A percentile compares a stretch with the other conserved stretches of the same genome.
Conservation (phyloP, 2,888 invertebrate genomes). For the Sesia apiformis region DNA sequence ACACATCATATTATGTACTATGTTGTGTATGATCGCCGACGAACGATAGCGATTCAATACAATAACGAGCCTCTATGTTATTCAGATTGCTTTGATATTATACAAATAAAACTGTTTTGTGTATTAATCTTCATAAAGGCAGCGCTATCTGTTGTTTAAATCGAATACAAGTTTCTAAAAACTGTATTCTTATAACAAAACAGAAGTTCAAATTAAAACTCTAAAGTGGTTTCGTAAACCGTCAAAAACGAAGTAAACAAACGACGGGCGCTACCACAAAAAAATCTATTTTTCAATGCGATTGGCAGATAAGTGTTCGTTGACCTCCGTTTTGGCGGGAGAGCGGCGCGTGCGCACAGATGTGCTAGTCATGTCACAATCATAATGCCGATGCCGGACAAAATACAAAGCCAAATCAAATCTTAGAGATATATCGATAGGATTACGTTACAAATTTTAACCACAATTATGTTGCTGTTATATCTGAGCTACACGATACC, state of each 20-base stretch:
- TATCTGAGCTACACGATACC: constrained; percentile 24
- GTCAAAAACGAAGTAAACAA: constrained; percentile 22
- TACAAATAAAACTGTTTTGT: no score
- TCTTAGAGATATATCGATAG: constrained; percentile 58
- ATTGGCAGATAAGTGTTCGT: constrained; percentile 41
- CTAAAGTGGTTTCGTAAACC: constrained; percentile 1
- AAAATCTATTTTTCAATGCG: constrained; percentile 26
- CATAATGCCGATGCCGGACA: constrained; percentile 52
- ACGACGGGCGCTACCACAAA: constrained; percentile 28
- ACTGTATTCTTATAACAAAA: constrained; percentile 3
- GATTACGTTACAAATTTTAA: constrained; percentile 67
- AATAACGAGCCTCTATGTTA: no score
- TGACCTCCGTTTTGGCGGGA: constrained; percentile 40
- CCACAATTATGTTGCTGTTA: constrained; percentile 63
- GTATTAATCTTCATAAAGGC: no score
- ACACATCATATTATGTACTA: not conserved
- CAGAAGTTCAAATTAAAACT: constrained; percentile 20
- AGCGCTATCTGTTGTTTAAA: no score
- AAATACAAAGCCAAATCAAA: constrained; percentile 56
- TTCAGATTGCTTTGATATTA: no score
- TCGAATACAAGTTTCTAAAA: no score
- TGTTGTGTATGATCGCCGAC: no score
- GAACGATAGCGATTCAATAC: no score
- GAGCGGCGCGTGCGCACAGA: constrained; percentile 54
- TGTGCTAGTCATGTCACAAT: constrained; percentile 58